phyloP scores from a whole-genome alignment of 2,113 vertebrate genomes.

The Capreolus pygargus region DNA sequence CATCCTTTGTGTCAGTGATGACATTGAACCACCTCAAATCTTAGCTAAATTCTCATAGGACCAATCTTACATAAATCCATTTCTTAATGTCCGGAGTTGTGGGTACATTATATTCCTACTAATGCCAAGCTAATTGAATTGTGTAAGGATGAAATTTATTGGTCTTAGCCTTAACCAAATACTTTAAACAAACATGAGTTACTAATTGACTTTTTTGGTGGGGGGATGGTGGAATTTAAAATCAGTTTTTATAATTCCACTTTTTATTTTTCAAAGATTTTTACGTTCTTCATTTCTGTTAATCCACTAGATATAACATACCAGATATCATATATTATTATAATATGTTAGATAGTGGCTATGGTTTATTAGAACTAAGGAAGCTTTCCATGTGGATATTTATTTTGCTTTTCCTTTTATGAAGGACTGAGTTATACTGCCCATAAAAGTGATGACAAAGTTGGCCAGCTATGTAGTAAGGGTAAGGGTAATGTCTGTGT shows the following conservation, averaged over 20 bases:
- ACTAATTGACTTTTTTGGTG: not conserved
- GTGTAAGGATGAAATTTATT: not conserved
- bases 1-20: not conserved
- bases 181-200: not conserved
- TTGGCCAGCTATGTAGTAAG: not conserved
- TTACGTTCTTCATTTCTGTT: not conserved
- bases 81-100: not conserved
- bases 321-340: not conserved
- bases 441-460: not conserved
- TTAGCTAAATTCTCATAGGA: not conserved
- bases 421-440: not conserved
- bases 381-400: not conserved
- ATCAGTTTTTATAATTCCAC: not conserved
- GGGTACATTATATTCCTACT: not conserved
- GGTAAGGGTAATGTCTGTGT: not conserved
- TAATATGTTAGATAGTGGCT: not conserved
- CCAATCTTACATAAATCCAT: not conserved
- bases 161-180: not conserved
- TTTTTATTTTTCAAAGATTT: slow-evolving; percentile 14
- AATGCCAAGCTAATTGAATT: not conserved
- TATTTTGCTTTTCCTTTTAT: not conserved
- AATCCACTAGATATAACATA: not conserved
- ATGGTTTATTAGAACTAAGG: slow-evolving; percentile 9
- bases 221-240: not conserved
- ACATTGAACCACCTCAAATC: not conserved